Conservation (phyloP, 2,113 vertebrate genomes). For the Pyrgilauda ruficollis region DNA sequence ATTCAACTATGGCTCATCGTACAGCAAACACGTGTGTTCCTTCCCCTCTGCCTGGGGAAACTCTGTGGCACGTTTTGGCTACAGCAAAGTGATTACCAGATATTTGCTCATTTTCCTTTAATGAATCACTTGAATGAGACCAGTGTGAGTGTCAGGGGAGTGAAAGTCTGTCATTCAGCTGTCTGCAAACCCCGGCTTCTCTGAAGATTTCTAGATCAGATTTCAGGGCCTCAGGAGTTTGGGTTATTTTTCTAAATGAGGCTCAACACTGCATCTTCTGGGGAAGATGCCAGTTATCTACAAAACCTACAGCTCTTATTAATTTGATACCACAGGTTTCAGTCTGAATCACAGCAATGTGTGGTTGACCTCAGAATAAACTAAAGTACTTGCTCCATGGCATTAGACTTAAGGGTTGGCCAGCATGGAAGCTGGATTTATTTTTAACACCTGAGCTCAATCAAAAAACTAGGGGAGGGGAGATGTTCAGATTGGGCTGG, state of each 20-base stretch:
- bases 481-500: not conserved
- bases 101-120: conserved; percentile 21
- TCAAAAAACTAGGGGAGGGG: not conserved
- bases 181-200: not conserved
- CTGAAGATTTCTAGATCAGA: conserved; percentile 52
- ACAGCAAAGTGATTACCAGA: not conserved
- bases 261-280: not conserved
- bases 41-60: not conserved
- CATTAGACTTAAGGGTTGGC: not conserved
- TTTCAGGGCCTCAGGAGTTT: conserved; percentile 18
- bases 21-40: not conserved
- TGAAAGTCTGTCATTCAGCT: conserved; percentile 53
- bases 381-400: not conserved
- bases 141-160: conserved; percentile 17
- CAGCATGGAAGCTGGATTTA: not conserved
- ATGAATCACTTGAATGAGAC: conserved; percentile 42
- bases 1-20: fast-evolving
- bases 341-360: conserved; percentile 43
- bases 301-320: conserved; percentile 37
- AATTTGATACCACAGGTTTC: conserved; percentile 61
- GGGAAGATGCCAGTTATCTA: conserved; percentile 58
- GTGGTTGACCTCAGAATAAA: conserved; percentile 64
- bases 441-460: not conserved
- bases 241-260: conserved; percentile 43
- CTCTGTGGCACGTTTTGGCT: not conserved